A percentile compares a stretch with the other conserved stretches of the same genome.
Conservation (phyloP, 2,888 invertebrate genomes). For the Pammene fasciana region DNA sequence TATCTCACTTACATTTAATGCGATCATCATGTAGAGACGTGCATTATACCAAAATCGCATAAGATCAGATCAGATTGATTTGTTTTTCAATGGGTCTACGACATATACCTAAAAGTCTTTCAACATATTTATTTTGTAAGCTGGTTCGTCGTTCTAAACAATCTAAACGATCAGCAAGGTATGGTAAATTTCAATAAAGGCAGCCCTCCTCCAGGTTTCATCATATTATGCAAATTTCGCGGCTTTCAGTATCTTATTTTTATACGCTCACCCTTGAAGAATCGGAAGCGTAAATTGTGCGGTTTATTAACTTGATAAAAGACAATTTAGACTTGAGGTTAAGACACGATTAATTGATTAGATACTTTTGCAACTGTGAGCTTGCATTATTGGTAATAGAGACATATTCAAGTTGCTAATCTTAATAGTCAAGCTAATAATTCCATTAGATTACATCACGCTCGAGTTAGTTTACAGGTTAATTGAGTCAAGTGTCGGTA, state of each 20-base stretch:
- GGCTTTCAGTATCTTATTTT: background rate
- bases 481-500: background rate
- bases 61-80: too few relatives aligned
- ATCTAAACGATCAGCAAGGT: slow-evolving; percentile 17
- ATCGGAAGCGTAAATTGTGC: background rate
- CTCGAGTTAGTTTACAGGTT: background rate
- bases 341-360: background rate
- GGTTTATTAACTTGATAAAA: too few relatives aligned
- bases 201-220: slow-evolving; percentile 20
- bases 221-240: slow-evolving; percentile 35
- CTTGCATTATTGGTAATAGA: too few relatives aligned
- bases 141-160: slow-evolving; percentile 10
- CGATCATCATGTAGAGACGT: too few relatives aligned
- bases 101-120: background rate
- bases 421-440: background rate
- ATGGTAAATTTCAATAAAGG: slow-evolving; percentile 28
- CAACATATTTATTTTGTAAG: slow-evolving; percentile 4
- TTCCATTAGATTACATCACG: background rate
- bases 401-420: too few relatives aligned
- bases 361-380: background rate
- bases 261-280: slow-evolving; percentile 2
- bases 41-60: too few relatives aligned
- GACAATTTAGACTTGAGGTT: too few relatives aligned
- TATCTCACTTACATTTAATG: too few relatives aligned
- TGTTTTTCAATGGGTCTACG: too few relatives aligned